A percentile compares a stretch with the other conserved stretches of the same genome.
phyloP scores from a whole-genome alignment of 1,140 invertebrate genomes.

The Drosophila pseudoobscura region DNA sequence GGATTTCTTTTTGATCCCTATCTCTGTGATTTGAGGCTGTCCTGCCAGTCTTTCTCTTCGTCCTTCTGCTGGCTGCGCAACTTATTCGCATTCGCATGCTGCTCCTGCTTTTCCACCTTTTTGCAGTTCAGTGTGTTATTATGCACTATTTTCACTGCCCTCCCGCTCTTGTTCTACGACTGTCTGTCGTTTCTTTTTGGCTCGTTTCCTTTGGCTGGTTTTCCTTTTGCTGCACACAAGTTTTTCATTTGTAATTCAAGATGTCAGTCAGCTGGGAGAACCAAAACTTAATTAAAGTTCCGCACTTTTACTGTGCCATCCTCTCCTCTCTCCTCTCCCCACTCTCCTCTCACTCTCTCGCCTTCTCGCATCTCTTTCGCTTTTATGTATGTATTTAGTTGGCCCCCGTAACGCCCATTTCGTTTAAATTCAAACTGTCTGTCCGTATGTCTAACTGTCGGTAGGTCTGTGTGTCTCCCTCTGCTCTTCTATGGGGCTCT shows the following conservation, averaged over 20 bases:
- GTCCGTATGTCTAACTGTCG: constrained; percentile 18
- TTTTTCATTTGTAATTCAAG: constrained; percentile 82
- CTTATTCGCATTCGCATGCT: constrained; percentile 66
- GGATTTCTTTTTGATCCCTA: constrained; percentile 29
- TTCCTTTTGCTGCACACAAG: constrained; percentile 71
- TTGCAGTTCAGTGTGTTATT: constrained; percentile 72
- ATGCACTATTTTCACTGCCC: constrained; percentile 54
- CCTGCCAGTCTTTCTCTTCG: constrained; percentile 13
- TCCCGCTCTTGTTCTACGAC: constrained; percentile 12
- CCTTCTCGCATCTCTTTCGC: constrained; percentile 16
- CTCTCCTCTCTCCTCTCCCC: constrained; percentile 2
- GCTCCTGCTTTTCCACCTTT: constrained; percentile 59
- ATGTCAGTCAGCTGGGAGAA: constrained; percentile 81
- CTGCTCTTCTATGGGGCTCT: background rate
- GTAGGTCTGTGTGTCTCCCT: constrained; percentile 12
- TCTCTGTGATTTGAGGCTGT: constrained; percentile 36
- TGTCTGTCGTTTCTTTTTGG: constrained; percentile 36
- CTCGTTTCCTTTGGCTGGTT: constrained; percentile 44
- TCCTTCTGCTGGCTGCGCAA: constrained; percentile 55
- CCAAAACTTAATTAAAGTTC: constrained; percentile 82
- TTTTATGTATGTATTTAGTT: constrained; percentile 63
- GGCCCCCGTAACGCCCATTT: constrained; percentile 31
- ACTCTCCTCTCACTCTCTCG: constrained; percentile 14
- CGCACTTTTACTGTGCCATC: constrained; percentile 65
- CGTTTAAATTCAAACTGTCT: constrained; percentile 54